A percentile compares a stretch with the other conserved stretches of the same genome.
phyloP scores from a whole-genome alignment of 2,797 vertebrate genomes.

The Antrozous pallidus region DNA sequence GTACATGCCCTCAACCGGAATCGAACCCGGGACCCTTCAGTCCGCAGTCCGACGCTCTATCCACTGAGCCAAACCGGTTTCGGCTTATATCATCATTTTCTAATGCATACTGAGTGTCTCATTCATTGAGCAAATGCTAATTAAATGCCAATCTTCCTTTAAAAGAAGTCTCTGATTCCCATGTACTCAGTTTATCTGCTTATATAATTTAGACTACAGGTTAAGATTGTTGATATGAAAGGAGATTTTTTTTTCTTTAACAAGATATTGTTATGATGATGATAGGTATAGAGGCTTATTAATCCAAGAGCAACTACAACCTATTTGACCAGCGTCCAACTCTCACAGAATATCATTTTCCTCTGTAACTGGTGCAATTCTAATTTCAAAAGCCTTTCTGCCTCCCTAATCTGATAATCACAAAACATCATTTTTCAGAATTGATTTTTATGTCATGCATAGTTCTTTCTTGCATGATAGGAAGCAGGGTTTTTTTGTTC shows the following conservation, averaged over 20 bases:
- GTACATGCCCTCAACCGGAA: no score
- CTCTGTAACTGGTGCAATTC: neutral
- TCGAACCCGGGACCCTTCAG: no score
- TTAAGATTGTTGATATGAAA: neutral
- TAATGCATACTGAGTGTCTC: neutral
- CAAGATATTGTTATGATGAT: neutral
- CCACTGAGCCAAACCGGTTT: no score
- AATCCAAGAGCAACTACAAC: neutral
- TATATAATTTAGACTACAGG: slow-evolving; percentile 3
- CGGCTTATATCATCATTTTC: neutral
- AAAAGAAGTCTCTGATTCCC: neutral
- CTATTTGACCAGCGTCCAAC: neutral
- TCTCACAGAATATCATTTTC: neutral
- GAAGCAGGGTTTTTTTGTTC: neutral
- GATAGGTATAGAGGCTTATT: neutral
- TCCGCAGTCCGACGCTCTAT: no score
- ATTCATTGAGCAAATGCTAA: slow-evolving; percentile 23
- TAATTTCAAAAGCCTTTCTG: slow-evolving; percentile 12
- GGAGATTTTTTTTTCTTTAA: neutral
- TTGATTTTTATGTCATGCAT: neutral
- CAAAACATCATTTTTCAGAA: slow-evolving; percentile 3
- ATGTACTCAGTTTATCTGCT: neutral
- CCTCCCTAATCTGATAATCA: neutral
- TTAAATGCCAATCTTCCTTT: neutral
- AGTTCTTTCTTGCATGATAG: neutral